phyloP scores from a whole-genome alignment of 1,140 invertebrate genomes.

The Diachasma alloeum region DNA sequence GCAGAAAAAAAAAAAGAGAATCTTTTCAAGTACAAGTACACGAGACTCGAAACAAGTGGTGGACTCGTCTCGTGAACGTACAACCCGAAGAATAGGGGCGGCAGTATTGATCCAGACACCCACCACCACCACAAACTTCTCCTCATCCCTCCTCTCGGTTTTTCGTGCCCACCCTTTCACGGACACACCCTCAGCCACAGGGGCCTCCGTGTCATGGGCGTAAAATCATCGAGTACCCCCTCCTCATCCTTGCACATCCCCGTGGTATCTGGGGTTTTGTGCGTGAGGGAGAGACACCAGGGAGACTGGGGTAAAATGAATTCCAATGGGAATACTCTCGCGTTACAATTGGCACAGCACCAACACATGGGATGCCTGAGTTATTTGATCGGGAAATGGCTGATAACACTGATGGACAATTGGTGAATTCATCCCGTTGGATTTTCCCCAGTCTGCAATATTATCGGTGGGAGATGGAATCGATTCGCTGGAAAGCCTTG shows the following conservation, averaged over 20 bases:
- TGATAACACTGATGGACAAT: neutral
- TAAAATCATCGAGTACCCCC: neutral
- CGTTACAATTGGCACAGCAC: neutral
- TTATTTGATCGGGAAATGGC: neutral
- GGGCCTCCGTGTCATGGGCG: neutral
- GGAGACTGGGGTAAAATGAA: neutral
- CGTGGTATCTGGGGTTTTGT: no score
- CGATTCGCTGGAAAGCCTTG: neutral
- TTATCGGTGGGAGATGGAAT: neutral
- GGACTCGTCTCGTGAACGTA: slow-evolving; percentile 18
- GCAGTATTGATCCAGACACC: slow-evolving; percentile 60
- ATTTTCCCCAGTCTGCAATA: neutral
- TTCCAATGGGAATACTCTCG: neutral
- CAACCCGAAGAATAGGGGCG: slow-evolving; percentile 54
- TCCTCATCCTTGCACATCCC: neutral
- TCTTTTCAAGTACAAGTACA: neutral
- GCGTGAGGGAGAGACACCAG: neutral
- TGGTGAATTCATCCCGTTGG: neutral
- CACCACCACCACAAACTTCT: neutral
- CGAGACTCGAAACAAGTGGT: slow-evolving; percentile 5
- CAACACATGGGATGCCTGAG: neutral
- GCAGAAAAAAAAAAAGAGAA: neutral
- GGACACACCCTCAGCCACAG: slow-evolving; percentile 38
- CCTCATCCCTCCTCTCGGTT: neutral
- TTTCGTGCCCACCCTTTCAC: slow-evolving; percentile 22